Evolutionary conservation across 2,888 invertebrate genomes (phyloP).

Genomic region (Pyrrhia umbra): DNA sequence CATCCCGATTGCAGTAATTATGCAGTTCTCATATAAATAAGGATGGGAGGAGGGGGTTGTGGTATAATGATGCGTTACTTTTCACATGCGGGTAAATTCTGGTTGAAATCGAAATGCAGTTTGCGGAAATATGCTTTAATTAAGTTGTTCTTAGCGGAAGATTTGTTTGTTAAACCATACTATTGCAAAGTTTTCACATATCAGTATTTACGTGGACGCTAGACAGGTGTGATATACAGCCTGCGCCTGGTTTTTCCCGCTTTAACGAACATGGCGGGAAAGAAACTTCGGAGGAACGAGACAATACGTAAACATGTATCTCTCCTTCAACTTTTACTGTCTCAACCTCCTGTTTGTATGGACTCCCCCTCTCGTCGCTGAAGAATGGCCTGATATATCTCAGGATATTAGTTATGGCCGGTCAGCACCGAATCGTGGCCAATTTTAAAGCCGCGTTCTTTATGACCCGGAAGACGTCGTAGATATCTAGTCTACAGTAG

Average conservation of each 20-base stretch:
- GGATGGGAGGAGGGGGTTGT: conserved; percentile 21
- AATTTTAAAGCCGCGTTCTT: conserved; percentile 55
- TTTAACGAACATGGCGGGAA: conserved; percentile 35
- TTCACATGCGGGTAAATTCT: conserved; percentile 2
- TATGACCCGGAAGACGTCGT: conserved; percentile 38
- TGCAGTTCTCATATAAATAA: conserved; percentile 50
- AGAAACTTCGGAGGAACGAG: conserved; percentile 16
- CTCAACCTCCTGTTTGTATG: conserved; percentile 13
- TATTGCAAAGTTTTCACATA: neutral
- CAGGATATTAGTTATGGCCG: conserved; percentile 61
- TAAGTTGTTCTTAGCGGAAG: neutral
- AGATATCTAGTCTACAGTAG: conserved; percentile 23
- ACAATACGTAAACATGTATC: neutral
- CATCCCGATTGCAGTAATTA: conserved; percentile 63
- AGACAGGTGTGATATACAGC: neutral
- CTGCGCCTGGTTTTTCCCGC: conserved; percentile 35
- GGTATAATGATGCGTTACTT: conserved; percentile 9
- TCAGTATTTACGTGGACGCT: neutral
- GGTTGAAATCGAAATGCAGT: conserved; percentile 2
- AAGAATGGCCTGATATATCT: conserved; percentile 61
- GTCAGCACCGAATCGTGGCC: conserved; percentile 49
- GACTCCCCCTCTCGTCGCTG: conserved; percentile 35
- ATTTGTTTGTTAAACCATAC: neutral
- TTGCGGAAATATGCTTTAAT: conserved; percentile 21
- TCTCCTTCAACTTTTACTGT: too few species aligned